These are phyloP conservation scores for Idris sp. DNA, from an alignment of 1,140 invertebrate genomes.

Conservation along the genomic window DNA sequence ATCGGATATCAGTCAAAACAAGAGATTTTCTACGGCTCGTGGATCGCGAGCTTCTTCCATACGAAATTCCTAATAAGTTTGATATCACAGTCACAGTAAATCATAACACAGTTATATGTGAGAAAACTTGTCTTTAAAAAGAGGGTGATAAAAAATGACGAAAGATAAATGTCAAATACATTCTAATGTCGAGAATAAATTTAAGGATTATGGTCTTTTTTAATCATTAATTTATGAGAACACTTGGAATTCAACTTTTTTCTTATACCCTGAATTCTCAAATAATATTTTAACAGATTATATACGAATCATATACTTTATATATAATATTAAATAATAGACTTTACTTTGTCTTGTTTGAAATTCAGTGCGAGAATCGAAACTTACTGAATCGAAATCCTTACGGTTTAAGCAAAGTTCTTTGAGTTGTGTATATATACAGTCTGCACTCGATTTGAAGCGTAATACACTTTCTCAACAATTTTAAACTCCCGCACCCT, in stretches of 20 bases:
- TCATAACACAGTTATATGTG: slow-evolving; percentile 26
- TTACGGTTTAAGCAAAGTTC: slow-evolving; percentile 21
- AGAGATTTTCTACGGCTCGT: slow-evolving; percentile 71
- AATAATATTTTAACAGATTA: too few relatives aligned
- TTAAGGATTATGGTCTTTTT: too few relatives aligned
- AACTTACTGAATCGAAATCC: slow-evolving; percentile 12
- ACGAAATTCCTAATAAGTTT: slow-evolving; percentile 41
- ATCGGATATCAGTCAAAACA: slow-evolving; percentile 76
- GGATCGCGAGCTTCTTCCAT: slow-evolving; percentile 28
- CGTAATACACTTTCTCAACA: slow-evolving; percentile 61
- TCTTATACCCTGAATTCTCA: too few relatives aligned
- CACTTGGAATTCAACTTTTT: too few relatives aligned
- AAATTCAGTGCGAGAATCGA: not conserved
- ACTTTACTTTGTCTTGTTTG: too few relatives aligned
- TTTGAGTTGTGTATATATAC: slow-evolving; percentile 32
- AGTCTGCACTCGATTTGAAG: slow-evolving; percentile 49
- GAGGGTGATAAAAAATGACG: slow-evolving; percentile 32
- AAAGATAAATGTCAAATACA: slow-evolving; percentile 17
- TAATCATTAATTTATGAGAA: too few relatives aligned
- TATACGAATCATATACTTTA: too few relatives aligned
- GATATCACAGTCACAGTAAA: slow-evolving; percentile 15
- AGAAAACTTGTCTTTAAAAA: slow-evolving; percentile 33
- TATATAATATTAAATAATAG: too few relatives aligned
- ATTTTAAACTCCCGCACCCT: slow-evolving; percentile 54
- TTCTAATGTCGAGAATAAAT: slow-evolving; percentile 14